These are phyloP conservation scores for Hippolais icterina DNA, from an alignment of 2,113 vertebrate genomes.

Conservation along the genomic window DNA sequence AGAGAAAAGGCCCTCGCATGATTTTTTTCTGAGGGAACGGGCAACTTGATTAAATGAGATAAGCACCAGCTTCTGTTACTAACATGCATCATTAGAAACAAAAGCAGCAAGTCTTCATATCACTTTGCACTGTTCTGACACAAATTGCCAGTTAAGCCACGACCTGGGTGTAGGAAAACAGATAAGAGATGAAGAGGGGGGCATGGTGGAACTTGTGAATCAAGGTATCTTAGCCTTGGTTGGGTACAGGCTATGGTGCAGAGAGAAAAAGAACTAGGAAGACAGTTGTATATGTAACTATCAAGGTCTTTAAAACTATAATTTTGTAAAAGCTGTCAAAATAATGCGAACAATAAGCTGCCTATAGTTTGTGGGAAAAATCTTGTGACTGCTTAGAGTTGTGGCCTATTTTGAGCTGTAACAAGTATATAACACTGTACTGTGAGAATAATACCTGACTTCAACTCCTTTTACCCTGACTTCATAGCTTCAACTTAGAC, in stretches of 20 bases:
- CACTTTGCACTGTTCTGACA: background rate
- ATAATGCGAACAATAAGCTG: background rate
- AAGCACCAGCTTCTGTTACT: background rate
- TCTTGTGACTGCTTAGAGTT: background rate
- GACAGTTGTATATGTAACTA: background rate
- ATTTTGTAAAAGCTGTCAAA: background rate
- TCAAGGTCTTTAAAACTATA: background rate
- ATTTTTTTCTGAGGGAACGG: background rate
- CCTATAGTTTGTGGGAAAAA: background rate
- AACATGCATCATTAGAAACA: background rate
- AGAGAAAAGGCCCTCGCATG: background rate
- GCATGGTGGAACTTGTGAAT: background rate
- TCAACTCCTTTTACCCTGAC: background rate
- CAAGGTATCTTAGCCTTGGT: background rate
- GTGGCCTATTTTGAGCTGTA: background rate
- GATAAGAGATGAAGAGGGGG: background rate
- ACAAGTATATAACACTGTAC: background rate
- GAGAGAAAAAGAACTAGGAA: background rate
- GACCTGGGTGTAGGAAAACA: background rate
- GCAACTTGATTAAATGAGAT: background rate
- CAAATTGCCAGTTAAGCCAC: background rate
- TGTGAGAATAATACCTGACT: background rate
- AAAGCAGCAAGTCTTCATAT: background rate
- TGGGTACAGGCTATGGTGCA: background rate
- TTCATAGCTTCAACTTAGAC: background rate